Base-by-base conservation (phyloP, 1,140 invertebrate species). In the Papilio glaucus region DNA sequence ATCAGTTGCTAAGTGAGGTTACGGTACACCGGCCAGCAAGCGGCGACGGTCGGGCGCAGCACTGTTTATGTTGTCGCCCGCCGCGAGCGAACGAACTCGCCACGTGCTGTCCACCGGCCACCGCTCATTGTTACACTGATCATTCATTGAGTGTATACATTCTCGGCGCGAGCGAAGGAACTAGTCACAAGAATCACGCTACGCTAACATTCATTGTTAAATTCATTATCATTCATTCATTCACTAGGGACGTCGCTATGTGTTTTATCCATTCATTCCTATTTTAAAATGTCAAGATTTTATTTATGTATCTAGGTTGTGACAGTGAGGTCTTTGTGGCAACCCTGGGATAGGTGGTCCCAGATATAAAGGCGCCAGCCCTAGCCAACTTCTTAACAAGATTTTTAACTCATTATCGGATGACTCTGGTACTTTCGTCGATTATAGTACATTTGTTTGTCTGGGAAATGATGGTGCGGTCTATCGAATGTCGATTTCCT, bases 31-130 rank as follows among this genome's bases (percentile, higher is more conserved):
- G 49, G 29, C 2, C 29, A 15, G 45, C 21, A 12, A 57, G 49
- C 24, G 49, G 49, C 18, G 49, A 57, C 21, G 9, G 49, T 57
- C 49, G 18, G 5, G 49, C 4, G 5, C 45, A 18, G 18, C 45
- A 18, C 49, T 57, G 49, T 57, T 57, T 57, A 24, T 57, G 49
- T 57, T 24, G 24, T 57, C 24, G 12, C 21, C 21, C 49, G 49
- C 18, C 10, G 21, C 49, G 49, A 57, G 49, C 24, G 49, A 57
- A 57, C 49, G 49, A 57, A 57, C 49, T 57, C 49, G 49, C 49
- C 49, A 57, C 49, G 49, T 57, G 49, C 49, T 24, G 49, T 24
- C 49, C 21, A n/a, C 29, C 42, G 15, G 10, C 49, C 21, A 18
- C 45, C 15, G 15, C 8, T 49, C 45, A 49, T 49, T 49, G 45